Base-by-base conservation (phyloP, 2,113 vertebrate genomes). In the Dasyurus viverrinus region DNA sequence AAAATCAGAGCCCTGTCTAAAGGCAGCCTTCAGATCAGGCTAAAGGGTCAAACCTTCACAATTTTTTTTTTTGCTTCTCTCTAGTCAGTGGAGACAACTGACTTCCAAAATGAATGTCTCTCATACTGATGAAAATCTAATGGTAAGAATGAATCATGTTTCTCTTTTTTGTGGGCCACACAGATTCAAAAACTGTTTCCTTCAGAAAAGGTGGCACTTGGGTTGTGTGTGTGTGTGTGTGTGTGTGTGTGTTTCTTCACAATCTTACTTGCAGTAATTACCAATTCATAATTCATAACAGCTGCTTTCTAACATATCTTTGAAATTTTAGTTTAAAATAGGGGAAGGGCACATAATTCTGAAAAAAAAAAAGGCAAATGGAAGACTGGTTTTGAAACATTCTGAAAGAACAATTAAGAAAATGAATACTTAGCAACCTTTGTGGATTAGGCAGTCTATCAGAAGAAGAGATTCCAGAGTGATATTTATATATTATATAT, bases 91-190 rank as follows among this genome's bases (percentile, higher is more conserved):
- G 23, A 9, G 8, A 84, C 90, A 24, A 93, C 24, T 91, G 48
- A 91, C 94, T 95, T 96, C 48, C 95, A 47, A 36, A 89, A 36
- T 76, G n/a, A 94, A 42, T 96, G 24, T 68, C 26, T 92, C 84
- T 95, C 92, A 92, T 95, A 2, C 60, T 3, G 8, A 52, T 84
- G 84, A 92, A 53, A 93, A 91, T 55, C 14, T 53, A 92, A 1
- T 3, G 3, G 6, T 93, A 92, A 92, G 14, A 95, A 91, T 94
- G 8, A 90, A 92, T 89, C 52, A 89, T 8, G 6, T 47, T 94
- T 68, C 93, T 95, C 89, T 46, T 3, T 92, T 84, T 57, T 92
- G 6, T 3, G 54, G 42, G 89, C 89, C 8, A 54, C 30, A 9
- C 3, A 95, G 50, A 91, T 95, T 7, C 11, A 92, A 90, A 93